phyloP scores from a whole-genome alignment of 2,888 invertebrate genomes.

The Netelia fuscicornis region DNA sequence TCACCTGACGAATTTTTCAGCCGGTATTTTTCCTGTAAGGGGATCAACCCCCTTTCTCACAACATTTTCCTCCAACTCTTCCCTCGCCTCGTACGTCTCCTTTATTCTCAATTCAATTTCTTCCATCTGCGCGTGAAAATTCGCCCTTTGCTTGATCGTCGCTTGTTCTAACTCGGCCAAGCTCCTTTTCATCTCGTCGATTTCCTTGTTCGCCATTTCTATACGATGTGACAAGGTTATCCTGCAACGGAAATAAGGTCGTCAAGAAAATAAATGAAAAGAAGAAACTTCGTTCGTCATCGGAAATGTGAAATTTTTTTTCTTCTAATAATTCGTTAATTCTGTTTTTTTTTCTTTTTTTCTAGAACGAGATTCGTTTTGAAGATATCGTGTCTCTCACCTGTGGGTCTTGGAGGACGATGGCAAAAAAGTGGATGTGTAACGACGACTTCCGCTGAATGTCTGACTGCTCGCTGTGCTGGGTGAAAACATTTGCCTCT shows the following conservation, averaged over 20 bases:
- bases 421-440: conserved; percentile 47
- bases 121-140: conserved; percentile 86
- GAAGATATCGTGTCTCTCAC: conserved; percentile 45
- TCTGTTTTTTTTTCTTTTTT: background rate
- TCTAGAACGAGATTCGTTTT: background rate
- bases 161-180: conserved; percentile 81
- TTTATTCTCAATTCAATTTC: conserved; percentile 86
- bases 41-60: conserved; percentile 86
- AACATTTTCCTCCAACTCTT: conserved; percentile 86
- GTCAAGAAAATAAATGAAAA: too few relatives aligned
- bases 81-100: conserved; percentile 85
- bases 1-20: conserved; percentile 86
- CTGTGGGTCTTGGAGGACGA: conserved; percentile 52
- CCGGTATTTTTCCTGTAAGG: conserved; percentile 88
- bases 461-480: conserved; percentile 69
- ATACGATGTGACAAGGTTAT: conserved; percentile 86
- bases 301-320: too few relatives aligned
- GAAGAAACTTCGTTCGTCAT: background rate
- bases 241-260: conserved; percentile 72
- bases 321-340: background rate
- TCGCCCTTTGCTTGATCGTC: conserved; percentile 83
- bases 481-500: conserved; percentile 61
- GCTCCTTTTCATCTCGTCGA: conserved; percentile 84
- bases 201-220: conserved; percentile 86
- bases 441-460: conserved; percentile 69